These are phyloP conservation scores for Orientallactaga bullata DNA, from an alignment of 2,113 vertebrate species.

Conservation along the genomic window DNA sequence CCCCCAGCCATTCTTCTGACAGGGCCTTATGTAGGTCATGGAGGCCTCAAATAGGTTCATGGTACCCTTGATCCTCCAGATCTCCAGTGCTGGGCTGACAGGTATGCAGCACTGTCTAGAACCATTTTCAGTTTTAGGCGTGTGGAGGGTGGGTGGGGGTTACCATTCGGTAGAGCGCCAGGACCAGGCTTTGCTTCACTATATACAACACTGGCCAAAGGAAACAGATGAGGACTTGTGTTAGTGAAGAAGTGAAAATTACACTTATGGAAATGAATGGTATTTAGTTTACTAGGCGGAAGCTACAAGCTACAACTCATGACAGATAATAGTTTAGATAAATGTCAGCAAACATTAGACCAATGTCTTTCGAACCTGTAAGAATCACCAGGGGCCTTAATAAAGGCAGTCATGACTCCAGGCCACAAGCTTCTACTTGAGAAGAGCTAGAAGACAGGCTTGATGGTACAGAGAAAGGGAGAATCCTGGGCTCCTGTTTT, in stretches of 20 bases:
- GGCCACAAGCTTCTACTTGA: not conserved
- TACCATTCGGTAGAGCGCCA: not conserved
- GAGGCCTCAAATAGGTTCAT: not conserved
- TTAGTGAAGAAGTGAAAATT: not conserved
- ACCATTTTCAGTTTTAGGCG: not conserved
- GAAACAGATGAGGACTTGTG: not conserved
- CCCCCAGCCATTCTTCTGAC: not conserved
- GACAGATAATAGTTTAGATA: not conserved
- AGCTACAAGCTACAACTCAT: not conserved
- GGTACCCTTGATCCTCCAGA: not conserved
- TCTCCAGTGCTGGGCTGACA: not conserved
- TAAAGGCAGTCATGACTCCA: not conserved
- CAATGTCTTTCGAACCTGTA: constrained; percentile 10
- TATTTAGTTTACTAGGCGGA: not conserved
- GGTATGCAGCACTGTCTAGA: not conserved
- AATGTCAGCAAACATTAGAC: not conserved
- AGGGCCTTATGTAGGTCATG: not conserved
- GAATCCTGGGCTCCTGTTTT: not conserved
- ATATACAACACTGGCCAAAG: not conserved
- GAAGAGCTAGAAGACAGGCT: not conserved
- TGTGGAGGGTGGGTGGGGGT: too few relatives aligned
- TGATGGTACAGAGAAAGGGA: not conserved
- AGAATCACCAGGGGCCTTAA: not conserved
- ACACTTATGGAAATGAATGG: not conserved
- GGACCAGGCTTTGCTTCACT: not conserved